Evolutionary conservation across 2,113 vertebrate genomes (phyloP), one percentile per base, ranked within the genome.

Genomic region (Sapajus apella): DNA sequence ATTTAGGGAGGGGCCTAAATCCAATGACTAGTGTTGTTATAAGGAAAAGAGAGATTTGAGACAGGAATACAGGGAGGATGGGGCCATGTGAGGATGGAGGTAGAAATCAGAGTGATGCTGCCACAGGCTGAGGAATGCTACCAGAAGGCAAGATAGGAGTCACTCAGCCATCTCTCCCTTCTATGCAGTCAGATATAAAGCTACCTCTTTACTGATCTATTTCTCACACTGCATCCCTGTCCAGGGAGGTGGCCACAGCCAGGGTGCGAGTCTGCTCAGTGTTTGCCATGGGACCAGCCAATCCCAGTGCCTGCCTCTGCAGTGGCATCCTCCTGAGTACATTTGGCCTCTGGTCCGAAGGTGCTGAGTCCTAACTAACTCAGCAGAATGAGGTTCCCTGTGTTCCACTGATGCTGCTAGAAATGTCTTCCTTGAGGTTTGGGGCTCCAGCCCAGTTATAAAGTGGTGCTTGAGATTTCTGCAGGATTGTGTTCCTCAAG

Each of bases 401-500:
- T 55, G 50, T 2, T 56, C 50, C 52, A 18, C 30, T 47, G 18
- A 64, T 45, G 79, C 23, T 43, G 6, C 37, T 72, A 45, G 20
- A 45, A 72, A 82, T 35, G 64, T 11, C 79, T 45, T 82, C 32
- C 8, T 12, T 25, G 37, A 58, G 37, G 20, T 72, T 56, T 72
- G 77, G 64, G 21, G 79, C 37, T 50, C 20, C 82, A 9, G 55
- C 14, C 43, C 30, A 20, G 40, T 21, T 27, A 16, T 3, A n/a
- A 77, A 77, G 40, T 0, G 2, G 21, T 18, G 3, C 5, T 89
- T 0, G 4, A 21, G 9, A 56, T 47, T 61, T 47, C 73, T 11
- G 0, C 25, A 64, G 14, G 40, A 14, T 25, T 45, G 55, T 35
- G 13, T 50, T 58, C 43, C 32, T 37, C 10, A 20, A 9, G 64